phyloP scores from a whole-genome alignment of 2,888 invertebrate genomes.

The Aelia acuminata region DNA sequence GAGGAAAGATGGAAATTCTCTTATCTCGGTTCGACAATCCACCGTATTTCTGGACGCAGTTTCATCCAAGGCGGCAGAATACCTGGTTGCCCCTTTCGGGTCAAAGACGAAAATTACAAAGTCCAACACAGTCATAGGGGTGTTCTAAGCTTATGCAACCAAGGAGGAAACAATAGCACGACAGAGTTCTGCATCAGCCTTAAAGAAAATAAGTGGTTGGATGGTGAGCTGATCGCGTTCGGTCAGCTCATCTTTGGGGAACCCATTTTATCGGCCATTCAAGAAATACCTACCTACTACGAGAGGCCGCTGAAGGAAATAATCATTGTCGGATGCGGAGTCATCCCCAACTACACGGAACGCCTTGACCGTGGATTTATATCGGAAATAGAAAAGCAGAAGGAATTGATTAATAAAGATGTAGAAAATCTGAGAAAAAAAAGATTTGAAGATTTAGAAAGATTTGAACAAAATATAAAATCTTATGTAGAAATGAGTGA shows the following conservation, averaged over 20 bases:
- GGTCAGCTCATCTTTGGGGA: conserved; percentile 72
- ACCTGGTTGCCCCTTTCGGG: background rate
- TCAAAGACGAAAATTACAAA: conserved; percentile 43
- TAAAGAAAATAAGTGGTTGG: conserved; percentile 80
- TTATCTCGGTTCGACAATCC: conserved; percentile 48
- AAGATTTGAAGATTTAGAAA: background rate
- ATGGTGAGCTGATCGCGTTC: conserved; percentile 80
- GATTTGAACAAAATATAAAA: conserved; percentile 1
- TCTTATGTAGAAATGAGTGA: background rate
- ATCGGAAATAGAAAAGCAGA: conserved; percentile 43
- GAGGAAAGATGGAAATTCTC: background rate
- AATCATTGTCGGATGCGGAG: conserved; percentile 59
- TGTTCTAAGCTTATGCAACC: conserved; percentile 32
- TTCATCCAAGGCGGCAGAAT: conserved; percentile 54
- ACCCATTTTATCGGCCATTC: conserved; percentile 72
- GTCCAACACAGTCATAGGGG: conserved; percentile 45
- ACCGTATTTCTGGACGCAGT: conserved; percentile 17
- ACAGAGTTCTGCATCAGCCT: conserved; percentile 80
- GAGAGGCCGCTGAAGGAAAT: conserved; percentile 72
- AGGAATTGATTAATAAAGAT: conserved; percentile 21
- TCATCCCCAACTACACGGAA: conserved; percentile 25
- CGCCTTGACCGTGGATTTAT: background rate
- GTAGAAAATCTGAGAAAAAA: background rate
- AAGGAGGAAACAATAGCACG: conserved; percentile 51
- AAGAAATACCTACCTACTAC: conserved; percentile 75